Conservation (phyloP, 1,140 invertebrate species). For the Brachionus sp. region DNA sequence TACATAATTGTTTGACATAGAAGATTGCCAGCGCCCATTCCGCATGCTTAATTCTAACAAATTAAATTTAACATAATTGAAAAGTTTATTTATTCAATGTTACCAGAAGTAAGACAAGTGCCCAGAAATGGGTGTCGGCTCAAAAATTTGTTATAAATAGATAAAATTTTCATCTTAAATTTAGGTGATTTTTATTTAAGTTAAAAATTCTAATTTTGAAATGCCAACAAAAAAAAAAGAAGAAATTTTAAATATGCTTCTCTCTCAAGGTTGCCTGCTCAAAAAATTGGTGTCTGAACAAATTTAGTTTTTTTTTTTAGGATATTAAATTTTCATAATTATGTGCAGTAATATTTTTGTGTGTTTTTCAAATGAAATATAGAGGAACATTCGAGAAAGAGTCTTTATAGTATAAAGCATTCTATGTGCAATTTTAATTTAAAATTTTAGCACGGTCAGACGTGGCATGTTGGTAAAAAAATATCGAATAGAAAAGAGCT, state of each 20-base stretch:
- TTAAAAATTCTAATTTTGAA: neutral
- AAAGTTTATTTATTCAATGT: neutral
- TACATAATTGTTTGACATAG: conserved; percentile 5
- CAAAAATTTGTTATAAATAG: conserved; percentile 1
- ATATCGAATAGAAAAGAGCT: neutral
- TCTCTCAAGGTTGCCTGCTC: neutral
- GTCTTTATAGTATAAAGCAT: neutral
- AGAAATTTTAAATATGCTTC: conserved; percentile 4
- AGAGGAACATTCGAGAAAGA: neutral
- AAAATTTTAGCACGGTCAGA: neutral
- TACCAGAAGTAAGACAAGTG: neutral
- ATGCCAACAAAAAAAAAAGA: neutral
- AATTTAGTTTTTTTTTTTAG: neutral
- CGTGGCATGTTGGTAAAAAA: neutral
- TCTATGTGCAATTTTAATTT: neutral
- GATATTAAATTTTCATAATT: conserved; percentile 2
- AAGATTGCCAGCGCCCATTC: conserved; percentile 17
- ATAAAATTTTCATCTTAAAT: neutral
- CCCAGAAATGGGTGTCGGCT: neutral
- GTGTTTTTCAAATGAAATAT: neutral
- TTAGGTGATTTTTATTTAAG: neutral
- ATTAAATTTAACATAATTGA: neutral
- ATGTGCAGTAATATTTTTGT: neutral
- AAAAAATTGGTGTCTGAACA: neutral
- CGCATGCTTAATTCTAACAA: neutral